Evolutionary conservation across 2,888 invertebrate genomes (phyloP), one percentile per base, ranked within the genome.

Genomic region (Pollenia labialis): DNA sequence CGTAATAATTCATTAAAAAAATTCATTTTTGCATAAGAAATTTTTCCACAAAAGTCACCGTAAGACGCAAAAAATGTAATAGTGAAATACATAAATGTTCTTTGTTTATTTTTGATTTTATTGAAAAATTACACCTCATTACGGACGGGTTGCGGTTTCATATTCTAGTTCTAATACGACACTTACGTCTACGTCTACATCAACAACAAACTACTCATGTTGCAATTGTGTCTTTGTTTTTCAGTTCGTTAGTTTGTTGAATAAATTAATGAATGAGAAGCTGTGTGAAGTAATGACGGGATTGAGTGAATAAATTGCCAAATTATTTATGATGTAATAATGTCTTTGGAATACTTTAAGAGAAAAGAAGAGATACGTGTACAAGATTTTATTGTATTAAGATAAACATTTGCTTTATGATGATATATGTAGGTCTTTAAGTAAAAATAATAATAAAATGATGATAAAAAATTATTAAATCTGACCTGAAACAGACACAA

Each of bases 51-150:
- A 40, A 62, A 74, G 14, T 12, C 32, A 44, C 10, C 10, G 2
- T 10, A 71, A 60, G 54, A 23, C 52, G 12, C 66, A 66, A 40
- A 50, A 23, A 74, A 62, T n/a, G 9, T 40, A 23, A 40, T n/a
- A 0, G 8, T 42, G 11, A 42, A 50, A 18, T 14, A n/a, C n/a
- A n/a, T n/a, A 32, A 60, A 48, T 56, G 60, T 44, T 83, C 54
- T 9, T 18, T 74, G 62, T 71, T 79, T 16, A n/a, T 60, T 72
- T 71, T 68, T 42, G 18, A 54, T 50, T 83, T 74, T 60, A 84
- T 87, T 71, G 56, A 60, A 77, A 87, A 87, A 87, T 87, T 87
- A 81, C 84, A 76, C 80, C 69, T 62, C 66, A 82, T 84, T 68
- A 84, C 42, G 50, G 4, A 58, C 32, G 68, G 32, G 16, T 44